A percentile compares a stretch with the other conserved stretches of the same genome.
These are phyloP conservation scores for Silurus meridionalis DNA, from an alignment of 2,113 vertebrate genomes.

Conservation along the genomic window DNA sequence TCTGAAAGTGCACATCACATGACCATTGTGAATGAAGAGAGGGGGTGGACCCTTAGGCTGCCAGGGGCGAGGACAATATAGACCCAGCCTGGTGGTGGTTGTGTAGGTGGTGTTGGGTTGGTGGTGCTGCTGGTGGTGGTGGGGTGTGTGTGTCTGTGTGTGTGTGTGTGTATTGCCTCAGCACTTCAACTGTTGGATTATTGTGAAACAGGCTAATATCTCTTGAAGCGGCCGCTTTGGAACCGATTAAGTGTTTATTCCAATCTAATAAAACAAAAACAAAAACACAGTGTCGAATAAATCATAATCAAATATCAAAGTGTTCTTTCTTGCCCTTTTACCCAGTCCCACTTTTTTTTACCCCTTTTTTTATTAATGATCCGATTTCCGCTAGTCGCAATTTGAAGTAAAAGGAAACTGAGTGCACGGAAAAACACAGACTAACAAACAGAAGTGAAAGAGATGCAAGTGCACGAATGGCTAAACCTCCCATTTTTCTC, in stretches of 20 bases:
- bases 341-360: background rate
- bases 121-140: background rate
- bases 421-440: background rate
- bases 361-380: background rate
- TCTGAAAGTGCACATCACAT: constrained; percentile 52
- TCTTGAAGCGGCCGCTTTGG: background rate
- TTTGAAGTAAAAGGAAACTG: background rate
- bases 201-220: constrained; percentile 14
- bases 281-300: background rate
- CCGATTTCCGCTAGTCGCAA: background rate
- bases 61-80: constrained; percentile 48
- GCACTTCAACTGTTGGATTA: constrained; percentile 33
- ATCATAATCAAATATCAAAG: constrained; percentile 26
- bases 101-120: constrained; percentile 18
- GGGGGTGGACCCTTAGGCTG: constrained; percentile 55
- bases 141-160: constrained; percentile 2
- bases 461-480: constrained; percentile 22
- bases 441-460: background rate
- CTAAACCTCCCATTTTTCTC: constrained; percentile 5
- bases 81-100: constrained; percentile 26
- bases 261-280: background rate
- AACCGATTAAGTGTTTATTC: background rate
- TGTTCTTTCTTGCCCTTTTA: background rate
- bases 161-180: constrained; percentile 27
- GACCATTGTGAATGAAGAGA: constrained; percentile 54